phyloP scores from a whole-genome alignment of 2,113 vertebrate species.

The Solea senegalensis region DNA sequence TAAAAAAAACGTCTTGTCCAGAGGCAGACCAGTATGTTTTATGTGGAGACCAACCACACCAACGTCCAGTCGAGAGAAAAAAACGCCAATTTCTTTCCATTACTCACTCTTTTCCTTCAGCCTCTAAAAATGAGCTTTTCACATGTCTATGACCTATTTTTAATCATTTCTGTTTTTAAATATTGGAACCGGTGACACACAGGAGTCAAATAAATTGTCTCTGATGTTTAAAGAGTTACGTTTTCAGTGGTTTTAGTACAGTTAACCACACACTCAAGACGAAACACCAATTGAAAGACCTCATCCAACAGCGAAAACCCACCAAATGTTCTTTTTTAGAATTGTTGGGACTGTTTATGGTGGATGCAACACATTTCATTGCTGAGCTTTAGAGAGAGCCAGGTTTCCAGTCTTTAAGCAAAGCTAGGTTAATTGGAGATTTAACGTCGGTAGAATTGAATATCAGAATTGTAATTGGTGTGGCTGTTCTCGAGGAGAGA shows the following conservation, averaged over 20 bases:
- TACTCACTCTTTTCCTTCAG: background rate
- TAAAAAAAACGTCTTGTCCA: conserved; percentile 3
- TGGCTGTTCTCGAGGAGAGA: background rate
- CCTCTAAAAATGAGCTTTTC: background rate
- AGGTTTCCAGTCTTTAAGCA: no score
- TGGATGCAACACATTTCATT: no score
- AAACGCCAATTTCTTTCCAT: background rate
- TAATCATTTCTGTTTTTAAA: background rate
- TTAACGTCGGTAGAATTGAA: background rate
- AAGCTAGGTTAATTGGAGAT: no score
- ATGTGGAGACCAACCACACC: conserved; percentile 1
- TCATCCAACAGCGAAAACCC: no score
- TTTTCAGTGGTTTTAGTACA: no score
- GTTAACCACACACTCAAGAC: no score
- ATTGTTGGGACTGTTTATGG: no score
- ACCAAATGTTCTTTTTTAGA: no score
- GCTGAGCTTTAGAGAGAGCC: no score
- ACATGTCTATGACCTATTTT: background rate
- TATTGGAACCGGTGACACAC: background rate
- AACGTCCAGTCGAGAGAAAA: conserved; percentile 25
- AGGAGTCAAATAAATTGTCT: background rate
- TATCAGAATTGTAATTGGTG: conserved; percentile 20
- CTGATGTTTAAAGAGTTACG: conserved; percentile 3
- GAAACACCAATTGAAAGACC: no score
- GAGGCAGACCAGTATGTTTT: conserved; percentile 16